Conservation (phyloP, 2,113 vertebrate species). For the Pedionomus torquatus region DNA sequence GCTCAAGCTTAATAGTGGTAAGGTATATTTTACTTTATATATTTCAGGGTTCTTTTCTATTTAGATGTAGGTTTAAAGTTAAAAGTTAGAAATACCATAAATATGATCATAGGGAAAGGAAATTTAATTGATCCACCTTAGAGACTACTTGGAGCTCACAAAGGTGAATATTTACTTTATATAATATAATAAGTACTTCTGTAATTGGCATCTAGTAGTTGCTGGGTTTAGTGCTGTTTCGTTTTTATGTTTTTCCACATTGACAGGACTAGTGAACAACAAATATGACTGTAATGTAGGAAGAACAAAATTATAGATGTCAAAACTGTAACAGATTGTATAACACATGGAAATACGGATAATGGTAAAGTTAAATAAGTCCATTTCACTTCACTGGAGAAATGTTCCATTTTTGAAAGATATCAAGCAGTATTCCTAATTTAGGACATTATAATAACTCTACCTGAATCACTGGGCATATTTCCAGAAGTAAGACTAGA, state of each 20-base stretch:
- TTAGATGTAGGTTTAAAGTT: background rate
- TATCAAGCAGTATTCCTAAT: background rate
- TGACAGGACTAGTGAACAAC: background rate
- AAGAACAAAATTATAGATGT: background rate
- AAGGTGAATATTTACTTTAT: background rate
- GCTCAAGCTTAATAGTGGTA: fast-evolving
- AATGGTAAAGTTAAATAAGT: background rate
- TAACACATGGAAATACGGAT: background rate
- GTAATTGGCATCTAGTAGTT: background rate
- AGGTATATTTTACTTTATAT: background rate
- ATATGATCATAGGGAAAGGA: background rate
- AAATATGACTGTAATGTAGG: background rate
- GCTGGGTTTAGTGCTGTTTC: background rate
- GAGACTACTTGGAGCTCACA: background rate
- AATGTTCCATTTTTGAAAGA: background rate
- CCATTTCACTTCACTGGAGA: background rate
- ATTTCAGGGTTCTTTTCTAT: background rate
- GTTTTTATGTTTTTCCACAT: background rate
- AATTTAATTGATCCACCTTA: background rate
- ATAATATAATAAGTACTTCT: background rate
- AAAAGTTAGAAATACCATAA: background rate
- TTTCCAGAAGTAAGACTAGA: background rate
- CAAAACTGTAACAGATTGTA: background rate
- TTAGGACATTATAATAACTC: background rate
- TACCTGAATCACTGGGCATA: background rate